Conservation (phyloP, 2,888 invertebrate species). For the Volucella inflata region DNA sequence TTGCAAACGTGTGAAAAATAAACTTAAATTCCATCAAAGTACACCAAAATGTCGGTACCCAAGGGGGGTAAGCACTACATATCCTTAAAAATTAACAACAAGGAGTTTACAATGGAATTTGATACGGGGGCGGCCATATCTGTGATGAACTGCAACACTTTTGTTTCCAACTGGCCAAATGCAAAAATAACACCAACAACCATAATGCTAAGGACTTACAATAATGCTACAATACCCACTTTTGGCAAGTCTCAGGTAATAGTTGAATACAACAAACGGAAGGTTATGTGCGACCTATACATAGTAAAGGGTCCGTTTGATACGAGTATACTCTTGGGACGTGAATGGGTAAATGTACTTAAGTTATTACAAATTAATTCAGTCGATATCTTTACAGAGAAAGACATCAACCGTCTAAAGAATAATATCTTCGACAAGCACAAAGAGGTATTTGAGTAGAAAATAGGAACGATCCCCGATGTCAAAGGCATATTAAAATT, state of each 20-base stretch:
- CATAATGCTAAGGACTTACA: too few relatives aligned
- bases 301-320: slow-evolving; percentile 34
- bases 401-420: neutral
- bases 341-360: neutral
- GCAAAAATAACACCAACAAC: too few relatives aligned
- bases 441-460: neutral
- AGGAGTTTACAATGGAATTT: slow-evolving; percentile 24
- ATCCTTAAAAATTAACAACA: slow-evolving; percentile 20
- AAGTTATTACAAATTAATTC: slow-evolving; percentile 13
- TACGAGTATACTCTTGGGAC: neutral
- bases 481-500: slow-evolving; percentile 39
- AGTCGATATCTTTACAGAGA: neutral
- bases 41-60: neutral
- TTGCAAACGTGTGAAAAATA: neutral
- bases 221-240: too few relatives aligned
- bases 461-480: neutral
- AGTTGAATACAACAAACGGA: too few relatives aligned
- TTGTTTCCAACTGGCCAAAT: too few relatives aligned
- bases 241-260: too few relatives aligned
- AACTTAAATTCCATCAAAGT: neutral
- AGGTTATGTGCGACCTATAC: slow-evolving; percentile 18
- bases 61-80: slow-evolving; percentile 25
- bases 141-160: too few relatives aligned
- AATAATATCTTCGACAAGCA: neutral
- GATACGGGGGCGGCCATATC: too few relatives aligned